Base-by-base conservation (phyloP, 2,797 vertebrate species). In the Bradypodion ventrale region DNA sequence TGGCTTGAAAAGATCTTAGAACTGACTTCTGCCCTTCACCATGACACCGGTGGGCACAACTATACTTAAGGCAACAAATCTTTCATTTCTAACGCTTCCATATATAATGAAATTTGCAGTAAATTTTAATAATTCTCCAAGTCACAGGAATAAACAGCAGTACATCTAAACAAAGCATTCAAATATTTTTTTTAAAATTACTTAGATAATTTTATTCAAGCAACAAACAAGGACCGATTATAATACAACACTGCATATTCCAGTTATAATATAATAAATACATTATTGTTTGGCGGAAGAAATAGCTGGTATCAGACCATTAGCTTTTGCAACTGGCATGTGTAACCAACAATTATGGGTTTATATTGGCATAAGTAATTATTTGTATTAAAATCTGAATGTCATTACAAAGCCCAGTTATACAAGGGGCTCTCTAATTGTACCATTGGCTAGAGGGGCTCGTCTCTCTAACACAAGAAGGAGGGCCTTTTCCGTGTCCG, bases 311-410 rank as follows among this genome's bases (percentile, higher is more conserved):
- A 66, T 83, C 44, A 4, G 68, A 23, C 37, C 69, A 15, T 70
- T 62, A 35, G 44, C 49, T 46, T 77, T 68, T 78, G 35, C 21
- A 40, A 76, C 37, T 56, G 62, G 9, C 15, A 66, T 66, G 46
- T 75, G 25, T 56, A 27, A 27, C 2, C 73, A 60, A 83, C 10
- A 77, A 49, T 35, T 69, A 52, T 65, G 56, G 21, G 13, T 77
- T 35, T 77, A 21, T 68, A 32, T 16, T 76, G 37, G 19, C 35
- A 60, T 15, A 69, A 83, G 65, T 69, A 69, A 68, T 77, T 76
- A 44, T 68, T 75, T 76, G 49, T 77, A 59, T 42, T 60, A 69
- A 70, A 83, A 32, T 69, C 15, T 77, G 27, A 42, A 75, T 75
- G 62, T 13, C 62, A 56, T 42, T 35, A 62, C 21, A 62, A n/a